Percentiles rank a stretch among this genome's conserved stretches.
phyloP scores from a whole-genome alignment of 2,113 vertebrate species.

The Forbesichthys papilliferus region DNA sequence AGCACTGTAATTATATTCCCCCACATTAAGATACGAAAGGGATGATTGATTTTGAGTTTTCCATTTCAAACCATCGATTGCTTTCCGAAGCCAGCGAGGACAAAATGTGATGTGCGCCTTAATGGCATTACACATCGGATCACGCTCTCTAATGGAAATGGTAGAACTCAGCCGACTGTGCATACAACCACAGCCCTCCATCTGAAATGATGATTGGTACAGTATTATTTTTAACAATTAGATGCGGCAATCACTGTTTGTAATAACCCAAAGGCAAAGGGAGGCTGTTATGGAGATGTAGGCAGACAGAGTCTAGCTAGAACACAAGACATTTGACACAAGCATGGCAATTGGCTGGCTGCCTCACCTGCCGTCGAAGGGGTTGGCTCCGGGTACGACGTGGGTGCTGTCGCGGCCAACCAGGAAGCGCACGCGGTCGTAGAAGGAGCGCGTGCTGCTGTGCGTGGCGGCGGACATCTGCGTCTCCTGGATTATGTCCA shows the following conservation, averaged over 20 bases:
- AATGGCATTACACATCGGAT: constrained; percentile 15
- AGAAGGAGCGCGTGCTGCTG: constrained; percentile 88
- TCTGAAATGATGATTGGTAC: background rate
- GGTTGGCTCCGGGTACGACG: constrained; percentile 86
- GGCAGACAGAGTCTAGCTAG: background rate
- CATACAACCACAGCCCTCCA: constrained; percentile 1
- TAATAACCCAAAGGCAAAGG: background rate
- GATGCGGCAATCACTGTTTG: constrained; percentile 5
- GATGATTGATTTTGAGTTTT: constrained; percentile 11
- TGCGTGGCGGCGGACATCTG: constrained; percentile 83
- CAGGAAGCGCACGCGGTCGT: constrained; percentile 91
- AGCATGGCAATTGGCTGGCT: constrained; percentile 1
- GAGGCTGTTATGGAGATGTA: background rate
- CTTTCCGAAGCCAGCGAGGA: constrained; percentile 14
- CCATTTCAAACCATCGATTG: constrained; percentile 1
- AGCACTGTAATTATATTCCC: background rate
- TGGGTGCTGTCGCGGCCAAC: constrained; percentile 94
- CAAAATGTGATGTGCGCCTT: background rate
- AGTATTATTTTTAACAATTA: background rate
- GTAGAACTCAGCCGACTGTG: background rate
- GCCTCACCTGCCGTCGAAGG: constrained; percentile 91
- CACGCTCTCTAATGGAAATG: constrained; percentile 2
- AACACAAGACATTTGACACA: background rate
- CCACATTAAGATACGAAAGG: constrained; percentile 18
- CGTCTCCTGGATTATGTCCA: constrained; percentile 96